Conservation (phyloP, 92 coral and sea anemone species). For the Porites evermanni region DNA sequence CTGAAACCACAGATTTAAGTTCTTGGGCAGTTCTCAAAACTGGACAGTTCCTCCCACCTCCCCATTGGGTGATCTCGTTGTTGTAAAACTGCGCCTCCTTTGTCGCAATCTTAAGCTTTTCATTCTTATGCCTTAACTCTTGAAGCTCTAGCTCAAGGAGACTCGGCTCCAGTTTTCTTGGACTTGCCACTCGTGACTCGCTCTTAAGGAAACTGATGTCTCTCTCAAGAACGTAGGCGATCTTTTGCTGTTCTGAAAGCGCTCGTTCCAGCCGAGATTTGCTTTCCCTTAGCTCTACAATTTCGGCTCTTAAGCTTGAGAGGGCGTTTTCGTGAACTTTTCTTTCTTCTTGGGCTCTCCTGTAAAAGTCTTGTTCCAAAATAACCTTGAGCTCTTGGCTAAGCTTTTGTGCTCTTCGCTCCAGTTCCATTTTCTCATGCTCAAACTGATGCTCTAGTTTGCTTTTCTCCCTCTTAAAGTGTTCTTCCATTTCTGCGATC, state of each 20-base stretch:
- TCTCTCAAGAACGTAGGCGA: constrained; percentile 25
- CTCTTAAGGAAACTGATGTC: constrained; percentile 26
- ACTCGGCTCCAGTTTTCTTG: constrained; percentile 22
- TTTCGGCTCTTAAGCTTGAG: constrained; percentile 35
- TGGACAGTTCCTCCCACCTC: constrained; percentile 28
- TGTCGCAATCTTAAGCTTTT: constrained; percentile 35
- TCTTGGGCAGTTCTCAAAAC: constrained; percentile 37
- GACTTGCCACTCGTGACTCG: constrained; percentile 9
- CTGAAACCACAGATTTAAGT: neutral
- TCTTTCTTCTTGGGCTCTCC: constrained; percentile 36
- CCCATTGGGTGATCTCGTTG: constrained; percentile 31
- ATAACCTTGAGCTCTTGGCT: constrained; percentile 28
- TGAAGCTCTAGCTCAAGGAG: constrained; percentile 52
- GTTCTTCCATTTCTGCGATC: constrained; percentile 21
- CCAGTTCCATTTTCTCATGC: constrained; percentile 37
- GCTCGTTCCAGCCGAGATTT: constrained; percentile 33
- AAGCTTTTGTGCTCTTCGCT: constrained; percentile 31
- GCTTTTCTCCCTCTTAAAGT: constrained; percentile 24
- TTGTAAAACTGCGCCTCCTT: constrained; percentile 37
- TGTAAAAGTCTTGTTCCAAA: constrained; percentile 36
- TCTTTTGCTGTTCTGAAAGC: constrained; percentile 35
- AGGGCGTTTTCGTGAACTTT: constrained; percentile 17
- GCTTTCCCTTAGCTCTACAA: constrained; percentile 25
- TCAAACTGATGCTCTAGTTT: constrained; percentile 38
- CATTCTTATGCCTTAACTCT: constrained; percentile 37